phyloP scores from a whole-genome alignment of 1,140 invertebrate species.

The Sinella curviseta region DNA sequence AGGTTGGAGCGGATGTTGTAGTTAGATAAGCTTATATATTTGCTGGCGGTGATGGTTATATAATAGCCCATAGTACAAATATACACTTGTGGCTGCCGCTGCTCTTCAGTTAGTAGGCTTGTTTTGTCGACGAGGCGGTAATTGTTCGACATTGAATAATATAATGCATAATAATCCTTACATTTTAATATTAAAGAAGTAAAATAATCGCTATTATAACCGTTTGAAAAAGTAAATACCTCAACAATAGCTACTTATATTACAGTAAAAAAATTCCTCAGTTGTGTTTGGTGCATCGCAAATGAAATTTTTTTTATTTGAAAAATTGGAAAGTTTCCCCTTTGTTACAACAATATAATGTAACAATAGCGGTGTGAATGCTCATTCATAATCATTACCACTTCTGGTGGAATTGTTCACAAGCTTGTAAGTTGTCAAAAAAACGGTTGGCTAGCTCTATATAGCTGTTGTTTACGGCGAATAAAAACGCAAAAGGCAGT shows the following conservation, averaged over 20 bases:
- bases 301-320: not conserved
- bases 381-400: not conserved
- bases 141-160: no score
- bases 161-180: no score
- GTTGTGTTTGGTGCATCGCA: no score
- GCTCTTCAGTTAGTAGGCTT: not conserved
- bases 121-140: no score
- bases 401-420: not conserved
- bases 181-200: no score
- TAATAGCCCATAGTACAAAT: not conserved
- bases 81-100: not conserved
- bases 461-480: no score
- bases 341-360: not conserved
- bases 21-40: not conserved
- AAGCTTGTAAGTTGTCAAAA: not conserved
- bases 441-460: not conserved
- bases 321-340: not conserved
- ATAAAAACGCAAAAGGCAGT: no score
- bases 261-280: no score
- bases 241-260: no score
- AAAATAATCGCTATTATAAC: no score
- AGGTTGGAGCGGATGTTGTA: not conserved
- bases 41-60: no score
- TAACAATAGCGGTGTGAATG: not conserved
- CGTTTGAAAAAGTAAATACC: no score